A percentile compares a stretch with the other conserved stretches of the same genome.
Conservation (phyloP, 1,140 invertebrate species). For the Andrena cerasifolii region DNA sequence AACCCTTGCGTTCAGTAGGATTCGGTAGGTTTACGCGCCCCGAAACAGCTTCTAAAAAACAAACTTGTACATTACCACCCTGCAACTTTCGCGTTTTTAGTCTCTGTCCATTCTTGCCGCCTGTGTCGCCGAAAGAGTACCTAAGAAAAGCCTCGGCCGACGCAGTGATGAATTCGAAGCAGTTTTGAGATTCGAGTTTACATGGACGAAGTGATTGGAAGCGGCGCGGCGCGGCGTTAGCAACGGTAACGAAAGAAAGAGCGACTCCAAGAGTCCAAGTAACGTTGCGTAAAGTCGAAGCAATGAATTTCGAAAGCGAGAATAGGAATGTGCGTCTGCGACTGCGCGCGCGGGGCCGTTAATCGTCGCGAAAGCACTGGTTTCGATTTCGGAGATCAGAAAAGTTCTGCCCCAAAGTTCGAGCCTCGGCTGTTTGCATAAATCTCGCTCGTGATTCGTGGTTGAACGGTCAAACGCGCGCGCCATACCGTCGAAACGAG, state of each 20-base stretch:
- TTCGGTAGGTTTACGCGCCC: too few species aligned
- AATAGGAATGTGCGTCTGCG: neutral
- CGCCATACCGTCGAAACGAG: slow-evolving; percentile 70
- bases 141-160: too few species aligned
- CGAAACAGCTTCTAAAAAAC: too few species aligned
- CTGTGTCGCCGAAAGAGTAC: too few species aligned
- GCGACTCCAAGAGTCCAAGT: slow-evolving; percentile 10
- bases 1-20: too few species aligned
- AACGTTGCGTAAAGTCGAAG: slow-evolving; percentile 15
- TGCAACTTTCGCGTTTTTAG: too few species aligned
- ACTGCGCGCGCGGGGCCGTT: neutral
- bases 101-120: too few species aligned
- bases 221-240: slow-evolving; percentile 47
- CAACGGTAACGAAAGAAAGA: slow-evolving; percentile 31
- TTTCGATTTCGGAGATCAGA: neutral
- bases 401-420: neutral
- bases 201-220: slow-evolving; percentile 48
- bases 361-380: neutral
- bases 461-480: slow-evolving; percentile 35
- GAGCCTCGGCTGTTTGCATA: neutral
- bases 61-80: too few species aligned
- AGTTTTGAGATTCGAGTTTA: neutral
- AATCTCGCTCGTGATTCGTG: slow-evolving; percentile 21
- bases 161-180: neutral
- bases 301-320: slow-evolving; percentile 33